These are phyloP conservation scores for Calameuta pallipes DNA, from an alignment of 2,888 invertebrate genomes.

Conservation along the genomic window DNA sequence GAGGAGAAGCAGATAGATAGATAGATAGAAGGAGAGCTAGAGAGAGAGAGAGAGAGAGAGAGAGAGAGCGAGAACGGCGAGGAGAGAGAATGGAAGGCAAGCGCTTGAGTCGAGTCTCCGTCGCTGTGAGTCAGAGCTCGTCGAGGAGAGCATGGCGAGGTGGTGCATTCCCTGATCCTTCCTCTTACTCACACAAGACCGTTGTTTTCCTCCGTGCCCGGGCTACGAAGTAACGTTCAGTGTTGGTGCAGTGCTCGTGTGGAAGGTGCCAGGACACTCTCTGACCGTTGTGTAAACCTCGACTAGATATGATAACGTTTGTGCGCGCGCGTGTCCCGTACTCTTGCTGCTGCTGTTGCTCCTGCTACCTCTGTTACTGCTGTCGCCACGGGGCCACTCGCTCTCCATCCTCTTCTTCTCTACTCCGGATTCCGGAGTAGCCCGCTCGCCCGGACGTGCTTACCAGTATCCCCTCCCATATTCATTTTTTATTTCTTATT, in stretches of 20 bases:
- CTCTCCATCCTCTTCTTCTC: conserved; percentile 8
- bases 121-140: conserved; percentile 36
- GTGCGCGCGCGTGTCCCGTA: conserved; percentile 16
- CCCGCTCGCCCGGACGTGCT: conserved; percentile 17
- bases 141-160: conserved; percentile 32
- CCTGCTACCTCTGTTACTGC: background rate
- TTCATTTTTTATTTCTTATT: background rate
- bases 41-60: conserved; percentile 19
- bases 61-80: conserved; percentile 3
- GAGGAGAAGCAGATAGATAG: background rate
- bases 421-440: conserved; percentile 30
- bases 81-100: conserved; percentile 14
- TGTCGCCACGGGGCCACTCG: background rate
- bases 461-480: background rate
- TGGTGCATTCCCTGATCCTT: conserved; percentile 40
- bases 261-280: conserved; percentile 37
- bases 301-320: conserved; percentile 4
- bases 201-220: conserved; percentile 39
- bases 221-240: conserved; percentile 40
- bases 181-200: conserved; percentile 36
- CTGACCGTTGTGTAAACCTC: background rate
- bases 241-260: conserved; percentile 45
- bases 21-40: conserved; percentile 12
- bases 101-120: background rate
- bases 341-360: background rate